These are phyloP conservation scores for Cnemophilus loriae DNA, from an alignment of 2,113 vertebrate species.

Conservation along the genomic window DNA sequence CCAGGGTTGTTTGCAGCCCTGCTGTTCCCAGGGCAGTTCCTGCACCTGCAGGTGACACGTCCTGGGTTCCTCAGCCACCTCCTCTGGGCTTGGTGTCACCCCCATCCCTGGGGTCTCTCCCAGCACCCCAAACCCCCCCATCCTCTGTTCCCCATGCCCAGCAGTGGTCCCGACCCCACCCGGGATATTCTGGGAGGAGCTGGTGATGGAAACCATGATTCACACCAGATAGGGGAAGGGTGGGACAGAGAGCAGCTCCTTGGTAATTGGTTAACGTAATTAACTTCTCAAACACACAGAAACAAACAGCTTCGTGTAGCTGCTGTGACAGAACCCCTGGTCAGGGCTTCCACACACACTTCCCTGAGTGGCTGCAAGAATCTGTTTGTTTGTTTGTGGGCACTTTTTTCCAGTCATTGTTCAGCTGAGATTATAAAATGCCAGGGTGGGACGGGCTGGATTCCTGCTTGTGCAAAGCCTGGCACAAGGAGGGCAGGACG, in stretches of 20 bases:
- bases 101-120: not conserved
- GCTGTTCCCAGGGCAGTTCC: conserved; percentile 78
- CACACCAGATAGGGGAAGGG: not conserved
- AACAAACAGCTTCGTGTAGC: not conserved
- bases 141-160: not conserved
- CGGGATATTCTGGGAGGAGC: not conserved
- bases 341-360: not conserved
- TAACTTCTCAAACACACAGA: not conserved
- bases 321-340: not conserved
- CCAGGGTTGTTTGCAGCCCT: conserved; percentile 83
- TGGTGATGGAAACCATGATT: not conserved
- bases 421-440: not conserved
- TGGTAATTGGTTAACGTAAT: not conserved
- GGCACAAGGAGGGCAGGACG: rapidly evolving
- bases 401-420: not conserved
- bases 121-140: not conserved
- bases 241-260: not conserved
- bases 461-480: not conserved
- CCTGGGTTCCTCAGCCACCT: not conserved
- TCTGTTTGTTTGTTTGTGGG: not conserved
- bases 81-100: not conserved
- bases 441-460: not conserved
- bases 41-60: not conserved
- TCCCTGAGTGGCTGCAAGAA: not conserved
- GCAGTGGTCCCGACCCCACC: not conserved